Base-by-base conservation (phyloP, 2,797 vertebrate genomes). In the Phaenicophaeus curvirostris region DNA sequence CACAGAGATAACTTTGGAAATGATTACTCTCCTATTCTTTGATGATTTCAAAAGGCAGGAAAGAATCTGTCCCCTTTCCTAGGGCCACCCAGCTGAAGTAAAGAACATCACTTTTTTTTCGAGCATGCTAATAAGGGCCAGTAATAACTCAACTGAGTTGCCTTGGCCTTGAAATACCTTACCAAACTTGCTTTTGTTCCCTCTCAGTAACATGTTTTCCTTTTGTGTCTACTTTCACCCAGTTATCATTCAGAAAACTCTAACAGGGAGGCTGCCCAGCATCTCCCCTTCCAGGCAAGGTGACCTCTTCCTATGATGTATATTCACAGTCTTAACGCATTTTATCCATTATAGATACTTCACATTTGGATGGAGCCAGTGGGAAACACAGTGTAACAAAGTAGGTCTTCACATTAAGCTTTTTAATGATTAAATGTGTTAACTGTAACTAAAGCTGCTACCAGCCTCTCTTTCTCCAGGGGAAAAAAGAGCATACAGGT, bases 1-100 rank as follows among this genome's bases (percentile, higher is more conserved):
- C 92, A 82, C 0, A 89, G 80, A 97, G 86, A 95, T 87, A 82
- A 94, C 91, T 96, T 95, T 95, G 92, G 93, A 97, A 96, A 95
- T 57, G 20, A 90, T 86, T 96, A 83, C 78, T 92, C 65, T 94
- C 30, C 17, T 94, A 85, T 84, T 95, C 94, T 97, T 95, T 96
- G 92, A 95, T 91, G 93, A 93, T 91, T 97, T 97, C 87, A 95
- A 97, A 97, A 89, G 94, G 35, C 54, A 74, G 87, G 90, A 97
- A 97, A 97, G 89, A 96, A 97, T 96, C 81, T 95, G 94, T 95
- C 90, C 93, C 81, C 65, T 72, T 89, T 95, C 85, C 3, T 51
- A 96, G 93, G 94, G 92, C 85, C 95, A 95, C 86, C 73, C 93
- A 93, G 76, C 35, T 65, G 30, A 92, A 93, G 75, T 21, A 80